A percentile compares a stretch with the other conserved stretches of the same genome.
These are phyloP conservation scores for Accipiter virgatus DNA, from an alignment of 2,113 vertebrate genomes.

Conservation along the genomic window DNA sequence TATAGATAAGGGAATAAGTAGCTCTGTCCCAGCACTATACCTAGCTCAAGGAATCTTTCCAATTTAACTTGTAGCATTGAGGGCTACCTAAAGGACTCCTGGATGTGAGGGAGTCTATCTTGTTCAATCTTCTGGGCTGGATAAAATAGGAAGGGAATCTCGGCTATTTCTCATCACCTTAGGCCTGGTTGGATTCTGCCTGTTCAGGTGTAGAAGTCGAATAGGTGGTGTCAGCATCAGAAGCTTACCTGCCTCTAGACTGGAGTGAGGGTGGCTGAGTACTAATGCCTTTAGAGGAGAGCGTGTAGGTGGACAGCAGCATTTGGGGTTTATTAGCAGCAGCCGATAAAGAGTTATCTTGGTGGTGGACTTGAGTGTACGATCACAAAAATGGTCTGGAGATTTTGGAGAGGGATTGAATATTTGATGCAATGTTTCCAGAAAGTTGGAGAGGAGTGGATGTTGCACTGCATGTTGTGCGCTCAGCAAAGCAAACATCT, in stretches of 20 bases:
- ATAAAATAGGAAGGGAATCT: background rate
- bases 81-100: background rate
- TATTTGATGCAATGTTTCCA: background rate
- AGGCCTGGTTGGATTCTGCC: background rate
- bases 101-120: background rate
- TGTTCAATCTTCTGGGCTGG: background rate
- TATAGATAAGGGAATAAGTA: background rate
- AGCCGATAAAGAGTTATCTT: background rate
- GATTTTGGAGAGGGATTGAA: background rate
- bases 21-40: background rate
- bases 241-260: background rate
- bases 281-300: background rate
- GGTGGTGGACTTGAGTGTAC: background rate
- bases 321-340: background rate
- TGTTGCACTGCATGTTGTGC: background rate
- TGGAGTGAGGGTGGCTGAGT: background rate
- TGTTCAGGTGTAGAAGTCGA: background rate
- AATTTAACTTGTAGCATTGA: background rate
- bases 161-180: background rate
- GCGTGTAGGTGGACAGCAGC: background rate
- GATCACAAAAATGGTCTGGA: background rate
- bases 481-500: constrained; percentile 18
- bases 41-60: background rate
- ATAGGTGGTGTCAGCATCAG: background rate
- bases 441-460: background rate